Base-by-base conservation (phyloP, 1,140 invertebrate genomes). In the Cyclargus thomasi region DNA sequence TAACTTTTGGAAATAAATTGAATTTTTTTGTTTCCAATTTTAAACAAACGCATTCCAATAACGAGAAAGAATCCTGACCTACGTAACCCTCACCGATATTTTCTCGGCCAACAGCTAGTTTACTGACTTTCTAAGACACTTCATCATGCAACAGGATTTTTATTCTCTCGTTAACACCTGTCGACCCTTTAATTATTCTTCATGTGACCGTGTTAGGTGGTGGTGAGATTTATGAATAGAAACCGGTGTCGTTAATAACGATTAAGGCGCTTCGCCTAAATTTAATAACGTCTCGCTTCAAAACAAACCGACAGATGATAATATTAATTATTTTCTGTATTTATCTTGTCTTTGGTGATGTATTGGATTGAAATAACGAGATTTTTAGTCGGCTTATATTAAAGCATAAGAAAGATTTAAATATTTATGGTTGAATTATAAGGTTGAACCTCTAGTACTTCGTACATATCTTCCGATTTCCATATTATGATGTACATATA, bases 181-280 rank as follows among this genome's bases (percentile, higher is more conserved):
- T 59, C 55, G 55, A 20, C 55, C 18, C 18, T 59, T 59, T 59
- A 59, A 59, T 59, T 59, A 59, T 59, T 59, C 55, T 20, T 59
- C 17, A 59, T 21, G 20, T 59, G 55, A 59, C 55, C 55, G 10
- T 20, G 17, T 59, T 59, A 55, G 53, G n/a, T 55, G 16, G 6
- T 55, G 18, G 55, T 59, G 20, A 18, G 20, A 59, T 59, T 59
- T 20, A 47, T 47, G 11, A 47, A 47, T 47, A 47, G 39, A 14
- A 47, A 47, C 17, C n/a, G 5, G 29, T 8, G 18, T 59, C 55
- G 20, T 59, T 59, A 20, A 59, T 59, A 59, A 59, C 55, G 10
- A 59, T 59, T 59, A 59, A 3, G 17, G 18, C 10, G 0, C n/a
- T 59, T 59, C 55, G 18, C 20, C 55, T 11, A 21, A 59, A 59